phyloP scores from a whole-genome alignment of 2,888 invertebrate genomes.

The Diarsia rubi region DNA sequence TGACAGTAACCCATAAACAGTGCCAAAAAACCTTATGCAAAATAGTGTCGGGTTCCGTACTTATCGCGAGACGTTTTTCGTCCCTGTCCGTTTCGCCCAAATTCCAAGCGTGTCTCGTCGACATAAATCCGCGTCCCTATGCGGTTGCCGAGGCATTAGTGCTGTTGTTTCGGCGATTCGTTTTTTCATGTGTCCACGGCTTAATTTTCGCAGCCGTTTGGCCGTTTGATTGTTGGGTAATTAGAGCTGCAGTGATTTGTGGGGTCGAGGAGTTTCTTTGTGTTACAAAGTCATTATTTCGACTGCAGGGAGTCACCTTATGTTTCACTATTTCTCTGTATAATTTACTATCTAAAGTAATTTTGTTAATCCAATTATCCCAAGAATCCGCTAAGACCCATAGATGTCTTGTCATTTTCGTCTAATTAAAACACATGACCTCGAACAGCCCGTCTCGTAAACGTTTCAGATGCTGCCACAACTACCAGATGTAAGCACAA shows the following conservation, averaged over 20 bases:
- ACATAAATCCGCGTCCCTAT: constrained; percentile 73
- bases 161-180: constrained; percentile 58
- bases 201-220: constrained; percentile 52
- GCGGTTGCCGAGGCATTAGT: constrained; percentile 62
- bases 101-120: constrained; percentile 72
- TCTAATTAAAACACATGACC: neutral
- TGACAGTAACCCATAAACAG: constrained; percentile 69
- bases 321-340: neutral
- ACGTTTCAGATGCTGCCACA: neutral
- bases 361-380: neutral
- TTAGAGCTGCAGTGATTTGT: constrained; percentile 36
- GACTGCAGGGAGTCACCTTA: neutral
- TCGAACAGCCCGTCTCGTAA: neutral
- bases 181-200: constrained; percentile 54
- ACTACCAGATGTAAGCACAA: neutral
- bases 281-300: neutral
- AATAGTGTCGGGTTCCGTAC: constrained; percentile 65
- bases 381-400: neutral
- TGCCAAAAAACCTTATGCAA: constrained; percentile 71
- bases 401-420: neutral
- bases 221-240: constrained; percentile 49
- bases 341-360: neutral
- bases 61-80: constrained; percentile 74
- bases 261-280: neutral
- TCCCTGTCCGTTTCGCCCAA: constrained; percentile 70